phyloP scores from a whole-genome alignment of 2,113 vertebrate genomes.

The Paramisgurnus dabryanus region DNA sequence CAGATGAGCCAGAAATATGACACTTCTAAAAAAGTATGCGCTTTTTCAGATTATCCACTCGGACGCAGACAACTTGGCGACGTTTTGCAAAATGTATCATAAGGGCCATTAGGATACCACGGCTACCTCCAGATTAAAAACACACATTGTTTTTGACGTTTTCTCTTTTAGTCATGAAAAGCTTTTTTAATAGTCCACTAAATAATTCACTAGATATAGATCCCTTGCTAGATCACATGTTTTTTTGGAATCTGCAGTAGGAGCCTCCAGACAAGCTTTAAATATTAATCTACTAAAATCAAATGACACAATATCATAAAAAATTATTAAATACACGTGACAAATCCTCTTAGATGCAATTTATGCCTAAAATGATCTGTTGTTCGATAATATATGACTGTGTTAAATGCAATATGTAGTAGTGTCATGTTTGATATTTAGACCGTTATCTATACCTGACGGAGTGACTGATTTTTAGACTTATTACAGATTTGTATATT shows the following conservation, averaged over 20 bases:
- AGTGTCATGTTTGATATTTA: neutral
- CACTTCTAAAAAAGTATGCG: too few species aligned
- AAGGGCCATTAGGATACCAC: neutral
- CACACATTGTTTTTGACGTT: neutral
- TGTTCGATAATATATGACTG: too few species aligned
- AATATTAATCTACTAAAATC: slow-evolving; percentile 41
- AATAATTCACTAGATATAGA: slow-evolving; percentile 36
- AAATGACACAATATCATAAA: slow-evolving; percentile 27
- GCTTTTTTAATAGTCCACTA: slow-evolving; percentile 36
- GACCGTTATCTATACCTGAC: neutral
- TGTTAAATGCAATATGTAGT: too few species aligned
- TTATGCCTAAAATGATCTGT: neutral
- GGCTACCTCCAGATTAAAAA: neutral
- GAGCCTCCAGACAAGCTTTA: slow-evolving; percentile 34
- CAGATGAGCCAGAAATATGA: too few species aligned
- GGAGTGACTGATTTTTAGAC: neutral
- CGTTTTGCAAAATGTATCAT: neutral
- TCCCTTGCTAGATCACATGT: slow-evolving; percentile 33
- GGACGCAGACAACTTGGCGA: too few species aligned
- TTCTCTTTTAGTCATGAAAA: slow-evolving; percentile 24
- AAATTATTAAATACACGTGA: slow-evolving; percentile 29
- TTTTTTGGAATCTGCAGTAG: slow-evolving; percentile 36
- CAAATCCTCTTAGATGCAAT: neutral
- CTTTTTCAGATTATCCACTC: too few species aligned
- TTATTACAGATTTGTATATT: neutral